Evolutionary conservation across 2,113 vertebrate species (phyloP), one percentile per base, ranked within the genome.

Genomic region (Pelusios castaneus): DNA sequence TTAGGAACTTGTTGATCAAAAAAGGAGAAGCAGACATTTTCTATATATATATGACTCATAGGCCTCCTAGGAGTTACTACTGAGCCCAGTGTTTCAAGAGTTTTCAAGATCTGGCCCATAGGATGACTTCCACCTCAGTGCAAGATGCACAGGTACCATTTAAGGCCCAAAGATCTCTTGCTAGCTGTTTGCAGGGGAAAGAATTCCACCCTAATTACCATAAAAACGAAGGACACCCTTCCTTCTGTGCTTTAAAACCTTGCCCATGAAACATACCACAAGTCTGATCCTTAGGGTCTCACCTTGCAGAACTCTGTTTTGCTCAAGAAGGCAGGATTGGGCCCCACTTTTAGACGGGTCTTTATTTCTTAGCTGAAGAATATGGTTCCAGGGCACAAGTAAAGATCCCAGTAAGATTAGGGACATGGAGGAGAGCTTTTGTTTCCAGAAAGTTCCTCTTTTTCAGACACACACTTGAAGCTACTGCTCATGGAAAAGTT

Each of bases 31-130:
- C 1, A 19, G 1, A 45, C 73, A 13, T 38, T 4, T 13, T 8
- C 1, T 0, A 3, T 27, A 2, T 1, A 24, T 29, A 43, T 16
- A 31, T 16, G 9, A 34, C 8, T 41, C 6, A 19, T 31, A 6
- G 1, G 12, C 21, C 6, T 34, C 51, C 27, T 16, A 25, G 38
- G 24, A 43, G 6, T 75, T 52, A 52, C 47, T 73, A 43, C 90
- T 16, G 8, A 83, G 43, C n/a, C 47, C 9, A 41, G 41, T 2
- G 21, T 22, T 25, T 21, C 22, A 43, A 43, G 70, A 22, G 21
- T 25, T 75, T 45, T 75, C 73, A 45, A 43, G 41, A 41, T 45
- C 73, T 76, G 73, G 41, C 73, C 73, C 73, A 29, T 7, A 27
- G 2, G 11, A 41, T 45, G 12, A 76, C 11, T 24, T 29, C 41